Evolutionary conservation across 2,888 invertebrate genomes (phyloP).

Genomic region (Tinea trinotella): DNA sequence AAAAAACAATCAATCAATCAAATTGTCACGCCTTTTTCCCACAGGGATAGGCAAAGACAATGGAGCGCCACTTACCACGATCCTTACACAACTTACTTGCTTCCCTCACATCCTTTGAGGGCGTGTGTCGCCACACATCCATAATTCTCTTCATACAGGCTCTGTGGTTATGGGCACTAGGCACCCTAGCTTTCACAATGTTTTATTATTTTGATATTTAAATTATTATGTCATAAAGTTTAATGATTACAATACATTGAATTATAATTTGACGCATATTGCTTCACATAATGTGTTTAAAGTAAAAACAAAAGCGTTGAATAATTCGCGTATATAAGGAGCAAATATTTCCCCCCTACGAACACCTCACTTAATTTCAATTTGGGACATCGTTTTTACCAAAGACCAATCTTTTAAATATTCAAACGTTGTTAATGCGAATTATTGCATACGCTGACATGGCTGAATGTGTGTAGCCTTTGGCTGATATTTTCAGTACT

Average conservation of each 20-base stretch:
- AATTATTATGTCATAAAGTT: neutral
- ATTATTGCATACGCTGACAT: constrained; percentile 2
- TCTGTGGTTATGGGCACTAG: no score
- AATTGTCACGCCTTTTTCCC: no score
- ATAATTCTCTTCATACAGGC: no score
- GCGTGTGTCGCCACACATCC: no score
- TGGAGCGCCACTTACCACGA: no score
- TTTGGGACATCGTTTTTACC: constrained; percentile 19
- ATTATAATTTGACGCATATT: neutral
- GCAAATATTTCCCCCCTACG: neutral
- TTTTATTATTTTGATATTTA: neutral
- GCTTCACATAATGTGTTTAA: neutral
- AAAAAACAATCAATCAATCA: no score
- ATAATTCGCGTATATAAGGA: neutral
- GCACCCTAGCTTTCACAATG: no score
- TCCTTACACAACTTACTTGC: no score
- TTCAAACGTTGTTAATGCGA: constrained; percentile 17
- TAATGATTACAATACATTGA: neutral
- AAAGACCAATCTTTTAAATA: constrained; percentile 17
- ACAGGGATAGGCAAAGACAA: no score
- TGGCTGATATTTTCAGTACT: constrained; percentile 3
- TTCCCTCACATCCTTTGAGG: no score
- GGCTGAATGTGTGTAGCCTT: neutral
- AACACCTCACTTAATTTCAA: constrained; percentile 15
- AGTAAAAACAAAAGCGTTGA: neutral